Percentiles rank a stretch among this genome's conserved stretches.
These are phyloP conservation scores for Tamias sibiricus DNA, from an alignment of 2,113 vertebrate species.

Conservation along the genomic window DNA sequence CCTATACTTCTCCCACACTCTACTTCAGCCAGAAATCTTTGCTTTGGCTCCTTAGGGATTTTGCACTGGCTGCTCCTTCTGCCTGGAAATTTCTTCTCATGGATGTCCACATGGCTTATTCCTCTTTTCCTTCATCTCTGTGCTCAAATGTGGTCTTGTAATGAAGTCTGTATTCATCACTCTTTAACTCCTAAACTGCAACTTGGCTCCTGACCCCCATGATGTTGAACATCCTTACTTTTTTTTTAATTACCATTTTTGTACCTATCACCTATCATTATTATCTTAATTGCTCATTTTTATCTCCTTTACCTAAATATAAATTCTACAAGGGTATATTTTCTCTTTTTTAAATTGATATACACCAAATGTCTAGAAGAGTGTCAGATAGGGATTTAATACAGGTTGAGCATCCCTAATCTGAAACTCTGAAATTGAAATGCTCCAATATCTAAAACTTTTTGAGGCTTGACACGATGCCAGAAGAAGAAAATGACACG, in stretches of 20 bases:
- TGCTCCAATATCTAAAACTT: background rate
- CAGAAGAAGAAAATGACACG: background rate
- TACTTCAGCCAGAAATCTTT: background rate
- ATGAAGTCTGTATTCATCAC: background rate
- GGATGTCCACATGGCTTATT: background rate
- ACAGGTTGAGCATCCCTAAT: background rate
- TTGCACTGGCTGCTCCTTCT: background rate
- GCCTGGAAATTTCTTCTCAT: background rate
- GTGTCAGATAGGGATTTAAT: background rate
- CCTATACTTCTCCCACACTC: background rate
- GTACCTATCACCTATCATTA: background rate
- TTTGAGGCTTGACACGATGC: background rate
- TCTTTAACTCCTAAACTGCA: background rate
- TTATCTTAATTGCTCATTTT: background rate
- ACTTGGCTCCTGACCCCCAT: background rate
- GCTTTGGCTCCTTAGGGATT: background rate
- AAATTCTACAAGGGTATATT: background rate
- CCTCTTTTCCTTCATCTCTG: background rate
- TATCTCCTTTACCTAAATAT: background rate
- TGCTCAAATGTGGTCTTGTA: background rate
- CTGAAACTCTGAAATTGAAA: background rate
- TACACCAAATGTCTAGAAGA: background rate
- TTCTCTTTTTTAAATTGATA: background rate
- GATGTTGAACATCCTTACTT: background rate
- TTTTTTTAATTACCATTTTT: background rate